Base-by-base conservation (phyloP, 2,888 invertebrate genomes). In the Eudemis profundana region DNA sequence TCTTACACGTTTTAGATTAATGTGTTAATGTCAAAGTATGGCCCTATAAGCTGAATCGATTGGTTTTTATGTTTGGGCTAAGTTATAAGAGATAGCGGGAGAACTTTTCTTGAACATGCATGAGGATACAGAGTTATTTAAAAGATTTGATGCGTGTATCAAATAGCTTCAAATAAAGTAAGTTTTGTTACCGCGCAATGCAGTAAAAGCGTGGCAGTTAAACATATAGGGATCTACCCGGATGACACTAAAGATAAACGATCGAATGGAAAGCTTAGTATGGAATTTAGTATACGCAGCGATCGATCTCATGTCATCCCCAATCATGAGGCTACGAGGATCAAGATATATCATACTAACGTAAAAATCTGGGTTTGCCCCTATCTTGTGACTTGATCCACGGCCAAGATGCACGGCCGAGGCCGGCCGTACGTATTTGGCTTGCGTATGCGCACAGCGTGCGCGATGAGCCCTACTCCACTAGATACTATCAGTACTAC, bases 381-480 rank as follows among this genome's bases (percentile, higher is more conserved):
- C 12, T 36, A 44, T 69, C 70, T 68, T 67, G 8, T 73, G 7
- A 64, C 73, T 79, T 76, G 70, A 29, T 67, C 75, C 77, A 42
- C 47, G 38, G 54, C 61, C 50, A 47, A 62, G 66, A 67, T 66
- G 74, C 71, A 73, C 71, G 68, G 72, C 78, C 86, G 89, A 89
- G 89, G 89, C 83, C 89, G 80, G 46, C 71, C 72, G 71, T 84
- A 88, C 89, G 77, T 89, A 89, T 89, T 89, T 87, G 89, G 89
- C 76, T 69, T 75, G 78, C 82, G 82, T 83, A 85, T 87, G 88
- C 82, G 88, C 83, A 79, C 75, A 74, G 88, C 78, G 78, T 86
- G 69, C 75, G 81, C 79, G 85, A 87, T 81, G 77, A 76, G 77
- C 69, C 71, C 65, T 68, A 75, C 74, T 68, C 67, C 72, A 77